Conservation (phyloP, 1,140 invertebrate genomes). For the Drosophila prosaltans region DNA sequence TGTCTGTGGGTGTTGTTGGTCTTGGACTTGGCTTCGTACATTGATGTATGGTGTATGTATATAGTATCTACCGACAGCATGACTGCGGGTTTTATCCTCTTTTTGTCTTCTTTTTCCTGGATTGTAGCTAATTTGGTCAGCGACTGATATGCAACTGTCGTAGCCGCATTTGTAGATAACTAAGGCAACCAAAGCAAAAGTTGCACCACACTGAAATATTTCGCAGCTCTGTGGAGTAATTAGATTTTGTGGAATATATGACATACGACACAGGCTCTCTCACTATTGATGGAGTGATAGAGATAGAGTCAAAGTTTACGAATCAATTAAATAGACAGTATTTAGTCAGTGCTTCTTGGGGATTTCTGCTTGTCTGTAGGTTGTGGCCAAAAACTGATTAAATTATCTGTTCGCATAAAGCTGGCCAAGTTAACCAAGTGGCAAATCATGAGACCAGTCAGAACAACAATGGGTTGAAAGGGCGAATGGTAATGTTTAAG, state of each 20-base stretch:
- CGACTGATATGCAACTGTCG: constrained; percentile 32
- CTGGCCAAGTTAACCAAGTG: constrained; percentile 50
- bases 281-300: not conserved
- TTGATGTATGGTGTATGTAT: not conserved
- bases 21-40: constrained; percentile 2
- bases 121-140: constrained; percentile 70
- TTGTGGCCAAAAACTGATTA: constrained; percentile 59
- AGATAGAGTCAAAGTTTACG: constrained; percentile 37
- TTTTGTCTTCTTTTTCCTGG: constrained; percentile 16
- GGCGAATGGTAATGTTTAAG: not conserved
- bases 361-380: constrained; percentile 22
- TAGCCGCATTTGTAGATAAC: constrained; percentile 56
- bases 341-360: constrained; percentile 23
- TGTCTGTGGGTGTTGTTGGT: not conserved
- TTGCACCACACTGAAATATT: constrained; percentile 38
- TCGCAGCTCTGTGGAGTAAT: constrained; percentile 66
- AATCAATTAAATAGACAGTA: constrained; percentile 70
- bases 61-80: not conserved
- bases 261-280: not conserved
- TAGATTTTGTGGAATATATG: constrained; percentile 47
- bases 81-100: not conserved
- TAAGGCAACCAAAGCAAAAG: constrained; percentile 60
- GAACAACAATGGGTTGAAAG: constrained; percentile 53
- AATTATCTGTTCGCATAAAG: constrained; percentile 61
- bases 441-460: constrained; percentile 69